These are phyloP conservation scores for Diaperis boleti DNA, from an alignment of 2,888 invertebrate genomes.

Conservation along the genomic window DNA sequence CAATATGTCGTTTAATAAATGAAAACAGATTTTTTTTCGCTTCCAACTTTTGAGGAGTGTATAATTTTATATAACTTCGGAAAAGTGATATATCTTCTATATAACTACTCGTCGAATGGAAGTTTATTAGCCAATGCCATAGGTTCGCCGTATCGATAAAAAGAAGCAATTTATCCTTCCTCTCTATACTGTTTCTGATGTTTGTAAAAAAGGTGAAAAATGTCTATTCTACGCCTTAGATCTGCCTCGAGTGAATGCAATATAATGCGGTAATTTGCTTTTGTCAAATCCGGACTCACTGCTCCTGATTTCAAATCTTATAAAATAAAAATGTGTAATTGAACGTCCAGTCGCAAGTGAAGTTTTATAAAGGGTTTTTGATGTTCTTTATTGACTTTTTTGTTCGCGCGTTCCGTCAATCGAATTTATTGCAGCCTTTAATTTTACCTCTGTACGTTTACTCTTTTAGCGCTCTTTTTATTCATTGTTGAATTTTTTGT, in stretches of 20 bases:
- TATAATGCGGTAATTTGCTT: neutral
- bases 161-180: neutral
- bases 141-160: neutral
- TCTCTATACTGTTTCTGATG: neutral
- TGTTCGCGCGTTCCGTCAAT: conserved; percentile 7
- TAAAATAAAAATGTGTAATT: conserved; percentile 15
- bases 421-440: conserved; percentile 17
- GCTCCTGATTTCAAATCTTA: neutral
- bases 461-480: conserved; percentile 3
- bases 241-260: neutral
- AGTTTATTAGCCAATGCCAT: too few relatives aligned
- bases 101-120: neutral
- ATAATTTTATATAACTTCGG: neutral
- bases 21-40: neutral
- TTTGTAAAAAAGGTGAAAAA: neutral
- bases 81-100: neutral
- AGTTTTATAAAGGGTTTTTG: conserved; percentile 17
- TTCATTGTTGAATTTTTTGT: neutral
- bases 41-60: neutral
- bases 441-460: conserved; percentile 12
- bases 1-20: too few relatives aligned
- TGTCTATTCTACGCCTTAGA: neutral
- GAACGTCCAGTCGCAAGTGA: conserved; percentile 7
- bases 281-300: neutral
- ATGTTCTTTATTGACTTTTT: neutral